These are phyloP conservation scores for Zeuzera pyrina DNA, from an alignment of 2,888 invertebrate genomes.

Conservation along the genomic window DNA sequence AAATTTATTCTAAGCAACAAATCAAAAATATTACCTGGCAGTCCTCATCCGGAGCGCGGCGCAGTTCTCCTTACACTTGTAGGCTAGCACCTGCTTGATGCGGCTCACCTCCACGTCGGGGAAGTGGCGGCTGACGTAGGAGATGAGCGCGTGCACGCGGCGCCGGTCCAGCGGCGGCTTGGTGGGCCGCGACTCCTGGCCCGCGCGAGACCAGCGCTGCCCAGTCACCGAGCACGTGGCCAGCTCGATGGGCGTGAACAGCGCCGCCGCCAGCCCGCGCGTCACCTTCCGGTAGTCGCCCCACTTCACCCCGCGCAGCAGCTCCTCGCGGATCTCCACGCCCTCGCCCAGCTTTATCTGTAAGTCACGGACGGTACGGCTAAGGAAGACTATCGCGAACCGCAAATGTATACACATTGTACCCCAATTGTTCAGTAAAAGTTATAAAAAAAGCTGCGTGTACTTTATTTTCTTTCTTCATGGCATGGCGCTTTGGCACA, in stretches of 20 bases:
- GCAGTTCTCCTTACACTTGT: slow-evolving; percentile 85
- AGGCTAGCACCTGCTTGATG: slow-evolving; percentile 83
- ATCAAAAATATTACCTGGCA: slow-evolving; percentile 74
- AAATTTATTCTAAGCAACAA: too few species aligned
- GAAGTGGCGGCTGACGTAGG: slow-evolving; percentile 81
- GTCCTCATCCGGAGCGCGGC: slow-evolving; percentile 83
- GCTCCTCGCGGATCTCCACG: slow-evolving; percentile 80
- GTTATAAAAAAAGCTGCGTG: too few species aligned
- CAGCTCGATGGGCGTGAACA: slow-evolving; percentile 81
- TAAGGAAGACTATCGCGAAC: too few species aligned
- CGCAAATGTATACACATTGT: too few species aligned
- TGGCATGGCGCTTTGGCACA: too few species aligned
- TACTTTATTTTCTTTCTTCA: too few species aligned
- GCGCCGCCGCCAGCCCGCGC: slow-evolving; percentile 80
- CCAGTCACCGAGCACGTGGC: slow-evolving; percentile 84
- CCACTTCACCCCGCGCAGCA: slow-evolving; percentile 81
- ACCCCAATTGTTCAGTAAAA: too few species aligned
- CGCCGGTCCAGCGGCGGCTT: slow-evolving; percentile 81
- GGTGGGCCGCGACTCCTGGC: slow-evolving; percentile 81
- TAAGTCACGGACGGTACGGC: too few species aligned
- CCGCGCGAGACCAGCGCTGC: slow-evolving; percentile 82
- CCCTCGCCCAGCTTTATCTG: slow-evolving; percentile 83
- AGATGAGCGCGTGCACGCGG: slow-evolving; percentile 83
- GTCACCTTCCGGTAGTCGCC: slow-evolving; percentile 83
- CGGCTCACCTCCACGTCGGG: slow-evolving; percentile 82